A percentile compares a stretch with the other conserved stretches of the same genome.
Evolutionary conservation across 2,888 invertebrate species (phyloP).

Genomic region (Agrotis segetum): DNA sequence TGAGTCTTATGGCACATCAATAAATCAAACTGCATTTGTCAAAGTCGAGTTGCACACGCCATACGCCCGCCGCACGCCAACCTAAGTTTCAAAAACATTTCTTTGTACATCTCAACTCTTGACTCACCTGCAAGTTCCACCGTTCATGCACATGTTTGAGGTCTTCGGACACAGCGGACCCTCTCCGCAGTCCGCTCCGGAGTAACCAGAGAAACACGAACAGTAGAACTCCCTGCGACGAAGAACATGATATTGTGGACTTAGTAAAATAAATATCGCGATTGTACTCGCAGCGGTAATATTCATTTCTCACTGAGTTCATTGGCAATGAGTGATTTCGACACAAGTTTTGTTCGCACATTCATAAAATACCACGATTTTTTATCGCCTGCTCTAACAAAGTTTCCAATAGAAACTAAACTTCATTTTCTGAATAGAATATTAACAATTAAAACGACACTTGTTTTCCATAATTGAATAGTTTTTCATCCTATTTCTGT

Average conservation of each 20-base stretch:
- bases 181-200: conserved; percentile 94
- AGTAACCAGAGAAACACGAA: conserved; percentile 95
- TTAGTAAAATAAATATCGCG: conserved; percentile 48
- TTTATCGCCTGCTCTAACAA: conserved; percentile 70
- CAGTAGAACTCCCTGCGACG: conserved; percentile 93
- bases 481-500: background rate
- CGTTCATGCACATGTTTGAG: conserved; percentile 94
- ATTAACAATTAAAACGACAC: background rate
- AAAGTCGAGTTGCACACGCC: no score
- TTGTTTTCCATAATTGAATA: background rate
- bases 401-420: conserved; percentile 32
- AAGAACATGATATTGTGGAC: conserved; percentile 30
- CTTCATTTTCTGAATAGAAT: background rate
- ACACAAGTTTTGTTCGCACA: conserved; percentile 63
- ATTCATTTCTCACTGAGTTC: conserved; percentile 43
- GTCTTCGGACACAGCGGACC: conserved; percentile 94
- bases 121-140: conserved; percentile 95
- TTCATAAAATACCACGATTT: conserved; percentile 62
- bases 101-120: background rate
- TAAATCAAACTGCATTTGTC: no score
- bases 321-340: conserved; percentile 59
- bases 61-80: no score
- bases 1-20: no score
- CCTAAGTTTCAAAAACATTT: no score
- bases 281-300: conserved; percentile 45